A percentile compares a stretch with the other conserved stretches of the same genome.
phyloP scores from a whole-genome alignment of 1,140 invertebrate genomes.

The Anthonomus grandis region DNA sequence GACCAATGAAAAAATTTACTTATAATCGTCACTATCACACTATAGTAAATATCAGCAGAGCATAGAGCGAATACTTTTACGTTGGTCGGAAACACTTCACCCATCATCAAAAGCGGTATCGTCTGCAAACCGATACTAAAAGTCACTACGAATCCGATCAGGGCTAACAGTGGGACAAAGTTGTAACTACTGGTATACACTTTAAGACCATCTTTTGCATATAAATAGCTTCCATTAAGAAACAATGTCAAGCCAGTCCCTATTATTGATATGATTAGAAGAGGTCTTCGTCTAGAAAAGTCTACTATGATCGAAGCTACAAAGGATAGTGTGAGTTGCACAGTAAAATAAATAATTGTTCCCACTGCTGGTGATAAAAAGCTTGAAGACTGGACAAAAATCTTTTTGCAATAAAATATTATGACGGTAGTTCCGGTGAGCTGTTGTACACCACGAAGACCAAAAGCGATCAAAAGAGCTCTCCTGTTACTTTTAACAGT shows the following conservation, averaged over 20 bases:
- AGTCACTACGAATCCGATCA: constrained; percentile 65
- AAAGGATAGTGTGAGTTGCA: constrained; percentile 63
- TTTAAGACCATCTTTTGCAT: constrained; percentile 49
- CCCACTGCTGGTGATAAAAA: constrained; percentile 36
- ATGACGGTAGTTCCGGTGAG: constrained; percentile 73
- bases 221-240: constrained; percentile 60
- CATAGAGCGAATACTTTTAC: constrained; percentile 67
- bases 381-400: constrained; percentile 60
- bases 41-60: constrained; percentile 65
- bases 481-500: constrained; percentile 57
- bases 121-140: constrained; percentile 69
- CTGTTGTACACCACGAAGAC: constrained; percentile 69
- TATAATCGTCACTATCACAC: constrained; percentile 67
- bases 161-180: constrained; percentile 60
- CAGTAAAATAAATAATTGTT: constrained; percentile 58
- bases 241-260: constrained; percentile 55
- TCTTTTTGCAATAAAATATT: constrained; percentile 71
- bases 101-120: constrained; percentile 67
- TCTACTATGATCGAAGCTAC: constrained; percentile 66
- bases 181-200: constrained; percentile 47
- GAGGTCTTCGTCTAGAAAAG: constrained; percentile 63
- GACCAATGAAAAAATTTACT: constrained; percentile 68
- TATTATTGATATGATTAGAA: constrained; percentile 61
- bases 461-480: constrained; percentile 60
- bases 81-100: constrained; percentile 71